Evolutionary conservation across 2,797 vertebrate genomes (phyloP).

Genomic region (Nasua narica): DNA sequence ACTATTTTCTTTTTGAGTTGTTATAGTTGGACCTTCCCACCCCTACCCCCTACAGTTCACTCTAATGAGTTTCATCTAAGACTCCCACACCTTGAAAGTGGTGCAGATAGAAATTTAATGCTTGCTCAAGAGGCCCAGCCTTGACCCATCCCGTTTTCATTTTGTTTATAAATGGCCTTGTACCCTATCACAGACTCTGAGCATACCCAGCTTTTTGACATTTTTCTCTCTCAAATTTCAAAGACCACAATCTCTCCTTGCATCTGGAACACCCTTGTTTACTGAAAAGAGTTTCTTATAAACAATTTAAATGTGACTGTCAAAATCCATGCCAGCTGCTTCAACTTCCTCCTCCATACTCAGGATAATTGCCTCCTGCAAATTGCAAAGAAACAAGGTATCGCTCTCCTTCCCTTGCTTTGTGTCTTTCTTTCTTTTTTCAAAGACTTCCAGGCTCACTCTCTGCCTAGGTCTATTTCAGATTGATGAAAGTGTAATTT

Average conservation of each 20-base stretch:
- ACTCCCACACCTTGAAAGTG: background rate
- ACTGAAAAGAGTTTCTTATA: slow-evolving; percentile 27
- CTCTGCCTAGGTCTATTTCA: background rate
- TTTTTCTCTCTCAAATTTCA: slow-evolving; percentile 7
- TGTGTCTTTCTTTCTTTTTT: background rate
- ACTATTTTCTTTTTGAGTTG: background rate
- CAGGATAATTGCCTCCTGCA: slow-evolving; percentile 29
- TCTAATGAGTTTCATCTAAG: background rate
- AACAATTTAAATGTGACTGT: slow-evolving; percentile 60
- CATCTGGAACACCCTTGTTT: slow-evolving; percentile 43
- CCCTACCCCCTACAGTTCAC: background rate
- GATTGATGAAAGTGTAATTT: background rate
- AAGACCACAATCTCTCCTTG: background rate
- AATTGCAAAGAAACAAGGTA: background rate
- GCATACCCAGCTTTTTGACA: background rate
- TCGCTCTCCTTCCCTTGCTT: background rate
- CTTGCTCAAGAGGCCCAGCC: background rate
- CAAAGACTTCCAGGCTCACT: background rate
- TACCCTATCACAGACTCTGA: background rate
- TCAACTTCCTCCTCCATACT: background rate
- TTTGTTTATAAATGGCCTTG: background rate
- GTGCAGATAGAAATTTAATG: background rate
- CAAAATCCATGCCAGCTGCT: slow-evolving; percentile 28
- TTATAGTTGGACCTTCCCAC: background rate
- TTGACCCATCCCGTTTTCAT: background rate